phyloP scores from a whole-genome alignment of 2,888 invertebrate species.

The Acanthosoma haemorrhoidale region DNA sequence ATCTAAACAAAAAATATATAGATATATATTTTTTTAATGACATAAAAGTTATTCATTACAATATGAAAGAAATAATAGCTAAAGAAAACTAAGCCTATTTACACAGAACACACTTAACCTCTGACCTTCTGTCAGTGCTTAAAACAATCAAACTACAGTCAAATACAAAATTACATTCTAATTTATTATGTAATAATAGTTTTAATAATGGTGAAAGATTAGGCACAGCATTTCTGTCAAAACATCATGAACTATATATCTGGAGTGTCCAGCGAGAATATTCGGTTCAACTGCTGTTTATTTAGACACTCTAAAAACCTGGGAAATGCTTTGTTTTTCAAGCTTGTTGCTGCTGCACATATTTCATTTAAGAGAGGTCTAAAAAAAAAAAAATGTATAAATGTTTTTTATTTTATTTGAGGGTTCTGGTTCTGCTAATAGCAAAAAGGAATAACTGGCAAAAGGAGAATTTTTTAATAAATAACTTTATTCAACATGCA shows the following conservation, averaged over 20 bases:
- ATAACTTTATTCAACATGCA: no score
- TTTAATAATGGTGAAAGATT: slow-evolving; percentile 31
- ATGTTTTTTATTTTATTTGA: no score
- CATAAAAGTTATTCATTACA: slow-evolving; percentile 19
- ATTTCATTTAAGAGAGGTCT: slow-evolving; percentile 34
- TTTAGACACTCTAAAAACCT: slow-evolving; percentile 29
- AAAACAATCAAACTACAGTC: slow-evolving; percentile 31
- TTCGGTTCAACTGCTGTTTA: slow-evolving; percentile 24
- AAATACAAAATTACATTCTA: slow-evolving; percentile 33
- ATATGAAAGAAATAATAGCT: slow-evolving; percentile 24
- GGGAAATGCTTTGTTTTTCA: slow-evolving; percentile 29
- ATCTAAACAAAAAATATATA: not conserved
- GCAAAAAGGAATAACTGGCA: no score
- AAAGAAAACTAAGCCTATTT: slow-evolving; percentile 30
- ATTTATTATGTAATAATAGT: slow-evolving; percentile 29
- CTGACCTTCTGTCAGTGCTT: slow-evolving; percentile 21
- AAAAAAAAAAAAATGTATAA: slow-evolving; percentile 10
- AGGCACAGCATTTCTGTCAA: slow-evolving; percentile 31
- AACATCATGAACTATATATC: slow-evolving; percentile 24
- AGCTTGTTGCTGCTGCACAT: slow-evolving; percentile 22
- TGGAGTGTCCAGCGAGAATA: slow-evolving; percentile 29
- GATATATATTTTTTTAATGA: not conserved
- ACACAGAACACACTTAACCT: slow-evolving; percentile 27
- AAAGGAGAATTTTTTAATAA: no score
- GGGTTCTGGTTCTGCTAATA: no score